phyloP scores from a whole-genome alignment of 2,113 vertebrate genomes.

The Rhizomys pruinosus region DNA sequence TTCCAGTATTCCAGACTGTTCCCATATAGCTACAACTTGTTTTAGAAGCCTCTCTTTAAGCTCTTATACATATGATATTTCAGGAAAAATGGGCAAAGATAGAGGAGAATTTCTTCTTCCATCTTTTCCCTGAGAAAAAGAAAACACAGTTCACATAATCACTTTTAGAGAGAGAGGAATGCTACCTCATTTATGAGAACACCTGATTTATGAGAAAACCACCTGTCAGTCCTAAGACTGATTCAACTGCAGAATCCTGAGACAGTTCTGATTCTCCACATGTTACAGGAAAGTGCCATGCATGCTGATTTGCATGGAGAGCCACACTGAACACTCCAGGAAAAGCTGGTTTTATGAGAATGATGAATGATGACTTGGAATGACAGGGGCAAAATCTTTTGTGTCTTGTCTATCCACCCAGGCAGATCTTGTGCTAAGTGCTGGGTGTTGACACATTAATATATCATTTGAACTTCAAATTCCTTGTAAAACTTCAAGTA shows the following conservation, averaged over 20 bases:
- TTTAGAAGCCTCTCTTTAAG: background rate
- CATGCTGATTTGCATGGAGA: conserved; percentile 44
- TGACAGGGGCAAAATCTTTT: background rate
- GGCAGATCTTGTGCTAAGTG: background rate
- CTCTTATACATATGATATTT: background rate
- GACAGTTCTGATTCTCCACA: conserved; percentile 29
- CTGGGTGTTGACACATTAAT: conserved; percentile 48
- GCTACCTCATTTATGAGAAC: background rate
- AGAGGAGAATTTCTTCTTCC: background rate
- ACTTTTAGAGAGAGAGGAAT: conserved; percentile 26
- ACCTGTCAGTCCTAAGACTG: background rate
- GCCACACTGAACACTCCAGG: background rate
- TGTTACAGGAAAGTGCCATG: conserved; percentile 20
- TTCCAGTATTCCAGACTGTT: background rate
- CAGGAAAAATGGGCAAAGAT: background rate
- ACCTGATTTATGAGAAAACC: background rate
- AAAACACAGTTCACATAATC: background rate
- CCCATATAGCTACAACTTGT: background rate
- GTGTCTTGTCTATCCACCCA: background rate
- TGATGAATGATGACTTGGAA: conserved; percentile 11
- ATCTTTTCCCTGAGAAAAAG: background rate
- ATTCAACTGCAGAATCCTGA: background rate
- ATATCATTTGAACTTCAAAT: conserved; percentile 73
- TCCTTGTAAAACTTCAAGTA: conserved; percentile 55
- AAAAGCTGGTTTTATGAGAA: conserved; percentile 38